Evolutionary conservation across 2,113 vertebrate species (phyloP).

Genomic region (Psilopogon haemacephalus): DNA sequence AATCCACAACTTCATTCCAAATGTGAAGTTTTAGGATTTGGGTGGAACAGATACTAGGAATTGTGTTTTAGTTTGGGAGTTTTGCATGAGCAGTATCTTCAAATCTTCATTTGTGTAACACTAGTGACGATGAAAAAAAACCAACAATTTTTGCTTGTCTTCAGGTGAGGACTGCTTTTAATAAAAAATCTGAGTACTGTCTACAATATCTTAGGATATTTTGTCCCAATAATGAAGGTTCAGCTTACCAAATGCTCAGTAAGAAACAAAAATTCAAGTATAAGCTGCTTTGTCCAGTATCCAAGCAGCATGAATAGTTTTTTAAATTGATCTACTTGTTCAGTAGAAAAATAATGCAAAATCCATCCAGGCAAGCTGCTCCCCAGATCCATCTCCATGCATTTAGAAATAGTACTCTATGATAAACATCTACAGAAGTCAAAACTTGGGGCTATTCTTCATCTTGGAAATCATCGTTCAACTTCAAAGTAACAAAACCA

Average conservation of each 20-base stretch:
- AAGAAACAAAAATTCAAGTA: background rate
- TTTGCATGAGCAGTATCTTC: background rate
- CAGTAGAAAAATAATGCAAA: background rate
- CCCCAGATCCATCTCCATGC: background rate
- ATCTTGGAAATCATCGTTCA: background rate
- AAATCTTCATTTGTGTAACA: background rate
- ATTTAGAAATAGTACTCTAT: background rate
- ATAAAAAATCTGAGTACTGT: background rate
- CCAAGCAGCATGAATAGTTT: background rate
- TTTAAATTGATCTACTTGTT: fast-evolving
- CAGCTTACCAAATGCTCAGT: background rate
- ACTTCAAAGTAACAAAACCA: background rate
- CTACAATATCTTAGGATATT: background rate
- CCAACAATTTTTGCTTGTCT: background rate
- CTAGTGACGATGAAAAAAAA: background rate
- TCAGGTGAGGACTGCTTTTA: background rate
- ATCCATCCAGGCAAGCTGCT: background rate
- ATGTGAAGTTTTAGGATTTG: background rate
- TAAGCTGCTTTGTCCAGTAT: background rate
- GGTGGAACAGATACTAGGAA: background rate
- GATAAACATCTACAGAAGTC: background rate
- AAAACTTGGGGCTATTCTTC: background rate
- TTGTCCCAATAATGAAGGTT: background rate
- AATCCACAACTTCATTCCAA: background rate
- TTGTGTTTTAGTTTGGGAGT: background rate